Percentiles rank a stretch among this genome's conserved stretches.
phyloP scores from a whole-genome alignment of 1,140 invertebrate genomes.

The Meloidogyne chitwoodi region DNA sequence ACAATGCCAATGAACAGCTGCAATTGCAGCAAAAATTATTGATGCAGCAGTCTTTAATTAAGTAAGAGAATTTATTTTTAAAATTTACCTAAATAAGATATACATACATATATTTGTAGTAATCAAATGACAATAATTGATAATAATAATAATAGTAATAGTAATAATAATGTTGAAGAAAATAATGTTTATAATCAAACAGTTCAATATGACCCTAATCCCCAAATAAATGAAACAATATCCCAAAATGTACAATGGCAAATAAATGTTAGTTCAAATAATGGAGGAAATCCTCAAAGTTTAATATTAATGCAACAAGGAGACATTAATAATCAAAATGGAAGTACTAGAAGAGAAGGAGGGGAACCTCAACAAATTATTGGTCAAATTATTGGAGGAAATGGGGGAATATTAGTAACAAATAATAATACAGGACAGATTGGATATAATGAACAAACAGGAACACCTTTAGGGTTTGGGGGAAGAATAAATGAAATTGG shows the following conservation, averaged over 20 bases:
- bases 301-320: neutral
- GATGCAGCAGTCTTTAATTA: constrained; percentile 6
- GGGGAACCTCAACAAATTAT: neutral
- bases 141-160: neutral
- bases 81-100: no score
- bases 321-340: neutral
- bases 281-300: neutral
- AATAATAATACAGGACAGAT: neutral
- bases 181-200: neutral
- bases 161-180: neutral
- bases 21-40: constrained; percentile 22
- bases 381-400: neutral
- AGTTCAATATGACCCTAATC: neutral
- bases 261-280: neutral
- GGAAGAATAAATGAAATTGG: neutral
- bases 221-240: neutral
- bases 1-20: constrained; percentile 13
- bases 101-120: neutral
- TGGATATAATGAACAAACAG: neutral
- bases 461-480: neutral
- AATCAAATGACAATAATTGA: neutral
- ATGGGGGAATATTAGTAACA: neutral
- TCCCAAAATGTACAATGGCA: neutral
- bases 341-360: neutral
- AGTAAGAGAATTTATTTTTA: constrained; percentile 13